These are phyloP conservation scores for Pterostichus madidus DNA, from an alignment of 2,888 invertebrate genomes.

Conservation along the genomic window DNA sequence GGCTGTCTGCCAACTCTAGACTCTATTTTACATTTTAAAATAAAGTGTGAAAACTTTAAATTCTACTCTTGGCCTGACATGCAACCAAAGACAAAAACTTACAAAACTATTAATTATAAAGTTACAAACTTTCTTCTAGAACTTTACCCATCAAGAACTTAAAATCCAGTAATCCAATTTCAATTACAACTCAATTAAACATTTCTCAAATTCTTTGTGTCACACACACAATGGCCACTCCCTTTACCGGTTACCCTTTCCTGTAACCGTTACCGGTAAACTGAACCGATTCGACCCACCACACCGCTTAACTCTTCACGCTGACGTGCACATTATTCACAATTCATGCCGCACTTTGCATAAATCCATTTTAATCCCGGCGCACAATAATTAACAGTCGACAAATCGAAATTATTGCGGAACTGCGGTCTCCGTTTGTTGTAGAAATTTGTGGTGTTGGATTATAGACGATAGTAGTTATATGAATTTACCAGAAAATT, in stretches of 20 bases:
- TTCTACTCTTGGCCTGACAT: background rate
- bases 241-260: constrained; percentile 27
- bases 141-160: background rate
- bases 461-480: background rate
- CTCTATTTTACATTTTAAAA: too few species aligned
- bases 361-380: constrained; percentile 48
- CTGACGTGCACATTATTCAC: constrained; percentile 43
- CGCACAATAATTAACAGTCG: constrained; percentile 37
- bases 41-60: too few species aligned
- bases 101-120: constrained; percentile 35
- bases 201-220: constrained; percentile 31
- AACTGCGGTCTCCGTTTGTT: background rate
- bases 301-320: background rate
- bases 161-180: constrained; percentile 19
- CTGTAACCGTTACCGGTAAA: constrained; percentile 16
- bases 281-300: background rate
- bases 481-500: too few species aligned
- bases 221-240: background rate
- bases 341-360: constrained; percentile 41
- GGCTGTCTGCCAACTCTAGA: too few species aligned
- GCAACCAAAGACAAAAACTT: constrained; percentile 12
- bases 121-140: background rate
- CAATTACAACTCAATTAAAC: constrained; percentile 49
- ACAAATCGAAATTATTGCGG: constrained; percentile 44
- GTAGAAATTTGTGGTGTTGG: background rate